Conservation (phyloP, 2,888 invertebrate genomes). For the Limnephilus marmoratus region DNA sequence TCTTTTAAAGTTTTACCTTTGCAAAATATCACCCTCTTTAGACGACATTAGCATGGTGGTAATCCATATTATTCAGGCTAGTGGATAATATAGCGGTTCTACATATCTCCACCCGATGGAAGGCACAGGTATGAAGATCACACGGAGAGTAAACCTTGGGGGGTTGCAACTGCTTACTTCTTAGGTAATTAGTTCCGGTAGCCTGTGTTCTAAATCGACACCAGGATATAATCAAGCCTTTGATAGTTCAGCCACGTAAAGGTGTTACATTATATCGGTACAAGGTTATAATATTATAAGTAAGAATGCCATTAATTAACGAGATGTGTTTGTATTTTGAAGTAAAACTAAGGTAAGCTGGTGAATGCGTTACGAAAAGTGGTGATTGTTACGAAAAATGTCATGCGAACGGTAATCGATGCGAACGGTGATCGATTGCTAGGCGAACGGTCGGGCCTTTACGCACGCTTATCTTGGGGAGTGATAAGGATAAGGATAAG, state of each 20-base stretch:
- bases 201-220: slow-evolving; percentile 28
- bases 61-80: background rate
- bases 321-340: background rate
- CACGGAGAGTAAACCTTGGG: background rate
- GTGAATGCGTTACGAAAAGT: too few relatives aligned
- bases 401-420: too few relatives aligned
- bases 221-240: slow-evolving; percentile 12
- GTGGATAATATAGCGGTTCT: background rate
- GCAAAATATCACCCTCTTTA: background rate
- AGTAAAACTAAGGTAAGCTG: too few relatives aligned
- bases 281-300: background rate
- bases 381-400: too few relatives aligned
- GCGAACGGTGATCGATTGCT: too few relatives aligned
- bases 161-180: slow-evolving; percentile 28
- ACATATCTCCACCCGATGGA: background rate
- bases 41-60: background rate
- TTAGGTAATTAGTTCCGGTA: slow-evolving; percentile 33
- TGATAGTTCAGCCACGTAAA: slow-evolving; percentile 33
- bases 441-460: too few relatives aligned
- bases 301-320: background rate
- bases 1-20: background rate
- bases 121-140: slow-evolving; percentile 3
- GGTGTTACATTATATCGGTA: background rate
- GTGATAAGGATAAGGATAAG: too few relatives aligned
- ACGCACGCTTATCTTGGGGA: too few relatives aligned